Evolutionary conservation across 1,140 invertebrate species (phyloP), one percentile per base, ranked within the genome.

Genomic region (Ptiloglossa arizonensis): DNA sequence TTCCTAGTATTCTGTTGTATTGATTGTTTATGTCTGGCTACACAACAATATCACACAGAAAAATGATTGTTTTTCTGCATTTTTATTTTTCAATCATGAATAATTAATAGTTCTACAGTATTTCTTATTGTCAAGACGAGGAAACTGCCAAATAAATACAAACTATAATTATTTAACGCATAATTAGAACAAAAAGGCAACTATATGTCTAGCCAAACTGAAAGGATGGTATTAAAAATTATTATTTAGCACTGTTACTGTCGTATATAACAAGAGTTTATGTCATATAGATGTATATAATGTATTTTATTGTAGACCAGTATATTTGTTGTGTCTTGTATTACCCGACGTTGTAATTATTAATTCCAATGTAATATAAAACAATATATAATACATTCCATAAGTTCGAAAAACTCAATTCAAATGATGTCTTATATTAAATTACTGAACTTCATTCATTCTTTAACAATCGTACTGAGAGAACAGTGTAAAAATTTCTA

Each of bases 341-440:
- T 88, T 89, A 85, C 70, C 75, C 15, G 46, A 78, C 72, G 75
- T 70, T 87, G 72, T 76, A 83, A 86, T 82, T 87, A 82, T 77
- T 80, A 63, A 87, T 86, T 78, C 76, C 67, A 82, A 60, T 83
- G 70, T 82, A 86, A 81, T 82, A 83, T 81, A 86, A 86, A 86
- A 48, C 83, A 84, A 86, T 68, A 80, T 88, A 82, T 80, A 79
- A 68, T 74, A 79, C 86, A 90, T 90, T 90, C 86, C 86, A 86
- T 68, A 54, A 24, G 8, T 69, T 73, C 56, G 54, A 63, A 44
- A 82, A 54, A 66, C 38, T 66, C 35, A 32, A 66, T 35, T 38
- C 44, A 50, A 63, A 73, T 66, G 32, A 57, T 63, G 56, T 62
- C 29, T 77, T 70, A 44, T 24, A 32, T 41, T 48, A 67, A 56